Evolutionary conservation across 2,797 vertebrate genomes (phyloP).

Genomic region (Chiropotes sagulatus): DNA sequence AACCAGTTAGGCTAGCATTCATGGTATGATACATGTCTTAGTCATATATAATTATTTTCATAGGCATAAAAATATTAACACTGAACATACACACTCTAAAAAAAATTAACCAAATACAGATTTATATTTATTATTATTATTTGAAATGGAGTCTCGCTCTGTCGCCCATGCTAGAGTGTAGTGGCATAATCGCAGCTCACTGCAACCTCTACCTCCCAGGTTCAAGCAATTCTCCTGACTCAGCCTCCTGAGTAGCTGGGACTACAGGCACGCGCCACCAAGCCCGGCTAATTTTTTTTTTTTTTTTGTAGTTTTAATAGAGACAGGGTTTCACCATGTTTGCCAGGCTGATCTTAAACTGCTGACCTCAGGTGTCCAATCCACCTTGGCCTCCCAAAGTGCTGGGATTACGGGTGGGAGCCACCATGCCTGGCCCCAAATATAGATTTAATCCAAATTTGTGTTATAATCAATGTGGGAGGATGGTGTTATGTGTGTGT

Average conservation of each 20-base stretch:
- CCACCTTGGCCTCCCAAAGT: neutral
- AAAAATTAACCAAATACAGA: neutral
- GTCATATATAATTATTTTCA: neutral
- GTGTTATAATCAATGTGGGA: neutral
- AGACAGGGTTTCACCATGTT: no score
- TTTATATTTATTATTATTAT: no score
- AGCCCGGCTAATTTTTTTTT: no score
- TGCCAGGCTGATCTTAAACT: no score
- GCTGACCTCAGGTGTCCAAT: neutral
- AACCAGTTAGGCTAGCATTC: neutral
- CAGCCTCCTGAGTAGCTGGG: no score
- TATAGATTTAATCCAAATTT: neutral
- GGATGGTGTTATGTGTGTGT: neutral
- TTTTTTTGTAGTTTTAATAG: no score
- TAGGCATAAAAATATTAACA: neutral
- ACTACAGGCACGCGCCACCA: no score
- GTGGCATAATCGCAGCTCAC: no score
- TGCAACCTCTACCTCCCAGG: no score
- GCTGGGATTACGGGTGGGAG: neutral
- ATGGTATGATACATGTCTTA: neutral
- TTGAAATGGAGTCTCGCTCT: neutral
- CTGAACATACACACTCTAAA: neutral
- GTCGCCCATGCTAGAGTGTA: neutral
- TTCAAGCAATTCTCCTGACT: no score
- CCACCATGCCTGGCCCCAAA: neutral